Evolutionary conservation across 1,140 invertebrate species (phyloP), one percentile per base, ranked within the genome.

Genomic region (Papilio aristodemus): DNA sequence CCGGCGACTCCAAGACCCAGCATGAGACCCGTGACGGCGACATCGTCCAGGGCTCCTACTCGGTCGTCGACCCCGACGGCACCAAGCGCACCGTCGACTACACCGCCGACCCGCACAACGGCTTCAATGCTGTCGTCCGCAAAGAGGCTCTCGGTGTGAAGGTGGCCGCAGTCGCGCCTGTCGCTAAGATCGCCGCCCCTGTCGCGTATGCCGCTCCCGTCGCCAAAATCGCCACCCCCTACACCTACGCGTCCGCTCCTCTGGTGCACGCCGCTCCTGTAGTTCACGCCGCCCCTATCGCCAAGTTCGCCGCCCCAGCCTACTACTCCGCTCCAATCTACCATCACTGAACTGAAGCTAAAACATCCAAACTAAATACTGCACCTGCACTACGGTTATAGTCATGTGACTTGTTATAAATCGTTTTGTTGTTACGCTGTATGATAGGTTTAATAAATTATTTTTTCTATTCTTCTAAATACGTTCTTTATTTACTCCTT

Each of bases 1-100:
- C 93, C 27, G 94, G 95, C 1, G 94, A 95, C 83, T 87, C 93
- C 1, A 95, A 95, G 84, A 91, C 90, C 71, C 94, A 95, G 75
- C 92, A 94, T 67, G 95, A 95, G 83, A 93, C 84, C 37, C 91
- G 94, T 38, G 90, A 94, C 69, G 93, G 94, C 5, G 93, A 94
- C 68, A 80, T 93, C 1, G 93, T 94, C 9, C 92, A 94, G 74
- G 94, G 94, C 67, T 92, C 92, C 54, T 94, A 94, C 85, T 93
- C 93, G 13, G 83, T 94, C 3, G 90, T 93, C 19, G 94, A 95
- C 84, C 93, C 94, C 4, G 94, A 95, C 75, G 94, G 94, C 68
- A 93, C 92, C 75, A 93, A 93, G 78, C 91, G 94, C 69, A 94
- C 93, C 36, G 94, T 94, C 1, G 93, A 94, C 69, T 95, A 95